phyloP scores from a whole-genome alignment of 1,140 invertebrate species.

The Phocides pigmalion region DNA sequence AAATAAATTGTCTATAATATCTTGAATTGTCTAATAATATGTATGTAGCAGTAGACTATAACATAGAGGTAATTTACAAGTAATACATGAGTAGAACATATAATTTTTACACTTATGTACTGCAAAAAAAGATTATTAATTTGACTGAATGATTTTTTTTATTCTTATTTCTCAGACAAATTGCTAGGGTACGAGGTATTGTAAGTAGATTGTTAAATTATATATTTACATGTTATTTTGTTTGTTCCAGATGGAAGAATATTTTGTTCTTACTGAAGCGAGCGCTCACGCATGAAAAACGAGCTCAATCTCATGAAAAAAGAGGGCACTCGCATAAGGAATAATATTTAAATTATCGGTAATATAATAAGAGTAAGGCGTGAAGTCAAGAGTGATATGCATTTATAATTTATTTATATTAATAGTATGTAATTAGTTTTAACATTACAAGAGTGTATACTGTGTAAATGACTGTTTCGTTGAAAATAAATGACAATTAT shows the following conservation, averaged over 20 bases:
- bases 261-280: not conserved
- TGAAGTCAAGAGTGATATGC: conserved; percentile 58
- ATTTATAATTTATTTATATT: conserved; percentile 65
- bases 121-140: too few relatives aligned
- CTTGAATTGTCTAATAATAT: too few relatives aligned
- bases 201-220: too few relatives aligned
- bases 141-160: too few relatives aligned
- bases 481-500: conserved; percentile 80
- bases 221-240: not conserved
- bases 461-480: conserved; percentile 72
- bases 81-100: too few relatives aligned
- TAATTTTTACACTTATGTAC: too few relatives aligned
- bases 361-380: conserved; percentile 30
- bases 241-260: not conserved
- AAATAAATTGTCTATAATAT: too few relatives aligned
- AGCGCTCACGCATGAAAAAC: not conserved
- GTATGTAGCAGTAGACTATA: too few relatives aligned
- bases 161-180: too few relatives aligned
- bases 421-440: conserved; percentile 43
- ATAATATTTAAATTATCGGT: conserved; percentile 3
- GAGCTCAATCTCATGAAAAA: too few relatives aligned
- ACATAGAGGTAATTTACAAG: too few relatives aligned
- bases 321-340: conserved; percentile 51
- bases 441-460: conserved; percentile 51
- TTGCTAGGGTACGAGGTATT: too few relatives aligned